These are phyloP conservation scores for Tetanocera ferruginea DNA, from an alignment of 2,888 invertebrate genomes.

Conservation along the genomic window DNA sequence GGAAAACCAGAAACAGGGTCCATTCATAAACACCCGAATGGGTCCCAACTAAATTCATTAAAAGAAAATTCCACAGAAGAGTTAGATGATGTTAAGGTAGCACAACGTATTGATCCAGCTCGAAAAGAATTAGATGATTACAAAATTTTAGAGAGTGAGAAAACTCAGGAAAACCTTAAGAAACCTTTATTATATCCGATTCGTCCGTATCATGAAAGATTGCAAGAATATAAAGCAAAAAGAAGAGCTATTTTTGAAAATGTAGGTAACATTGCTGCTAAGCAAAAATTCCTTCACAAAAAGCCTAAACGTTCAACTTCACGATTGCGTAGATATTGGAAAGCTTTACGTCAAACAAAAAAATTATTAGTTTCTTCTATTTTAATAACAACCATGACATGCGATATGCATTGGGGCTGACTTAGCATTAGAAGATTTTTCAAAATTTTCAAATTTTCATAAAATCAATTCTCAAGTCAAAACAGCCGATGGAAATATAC, in stretches of 20 bases:
- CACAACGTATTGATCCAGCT: too few species aligned
- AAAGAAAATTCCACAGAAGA: background rate
- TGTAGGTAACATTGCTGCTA: background rate
- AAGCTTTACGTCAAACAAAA: background rate
- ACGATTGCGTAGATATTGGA: background rate
- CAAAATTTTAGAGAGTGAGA: background rate
- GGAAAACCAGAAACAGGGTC: background rate
- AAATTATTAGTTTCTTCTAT: background rate
- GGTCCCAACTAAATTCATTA: background rate
- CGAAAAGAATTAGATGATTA: background rate
- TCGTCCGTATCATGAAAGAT: slow-evolving; percentile 26
- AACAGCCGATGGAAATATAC: slow-evolving; percentile 32
- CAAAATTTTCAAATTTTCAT: background rate
- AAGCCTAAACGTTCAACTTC: slow-evolving; percentile 11
- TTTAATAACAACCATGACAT: background rate
- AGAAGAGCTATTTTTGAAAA: slow-evolving; percentile 19
- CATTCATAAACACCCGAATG: background rate
- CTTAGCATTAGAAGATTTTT: too few species aligned
- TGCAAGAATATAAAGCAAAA: background rate
- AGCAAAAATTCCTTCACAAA: accelerated
- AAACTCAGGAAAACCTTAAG: background rate
- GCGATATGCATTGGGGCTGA: background rate
- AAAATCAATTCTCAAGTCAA: slow-evolving; percentile 3
- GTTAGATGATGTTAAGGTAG: background rate
- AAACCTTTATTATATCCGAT: background rate